Evolutionary conservation across 2,113 vertebrate genomes (phyloP), one percentile per base, ranked within the genome.

Genomic region (Campylorhamphus procurvoides): DNA sequence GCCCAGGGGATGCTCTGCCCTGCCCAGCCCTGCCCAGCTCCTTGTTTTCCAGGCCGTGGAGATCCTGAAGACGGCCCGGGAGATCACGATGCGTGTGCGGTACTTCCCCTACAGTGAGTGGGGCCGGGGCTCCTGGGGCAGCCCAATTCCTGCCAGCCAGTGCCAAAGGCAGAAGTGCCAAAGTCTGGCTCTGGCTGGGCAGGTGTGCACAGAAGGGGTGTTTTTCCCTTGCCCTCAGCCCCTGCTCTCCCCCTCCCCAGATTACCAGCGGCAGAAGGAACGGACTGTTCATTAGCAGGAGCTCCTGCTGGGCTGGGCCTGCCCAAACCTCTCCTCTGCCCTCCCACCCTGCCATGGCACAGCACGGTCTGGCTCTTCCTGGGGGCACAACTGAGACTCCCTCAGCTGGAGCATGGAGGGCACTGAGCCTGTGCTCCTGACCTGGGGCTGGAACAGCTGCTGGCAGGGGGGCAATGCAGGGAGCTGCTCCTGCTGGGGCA

Each of bases 91-190:
- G 99, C 98, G 98, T 3, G 99, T 99, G 58, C 98, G 99, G n/a
- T 99, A 99, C 98, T 99, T 99, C 96, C 99, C 99, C 72, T 99
- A 99, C 97, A 99, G 99, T 99, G 97, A 99, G 99, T 98, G 44
- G 10, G 59, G 58, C 58, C 58, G 23, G n/a, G n/a, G 13, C 27
- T 71, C 77, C 49, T 22, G 18, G 55, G 60, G 64, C 35, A 53
- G 29, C 50, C 31, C 6, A 4, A 1, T 50, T 42, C 40, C 40
- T 42, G 40, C 40, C 40, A 42, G 40, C 40, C 40, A 42, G 40
- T 42, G 40, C 40, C 28, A 76, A 64, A 92, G 63, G 37, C 86
- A 89, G 37, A 50, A 14, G 39, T 10, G 18, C 55, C 53, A 19
- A 3, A 20, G 55, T 42, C 25, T 80, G 58, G 49, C 31, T 64